phyloP scores from a whole-genome alignment of 2,113 vertebrate genomes.

The Scartelaos histophorus region DNA sequence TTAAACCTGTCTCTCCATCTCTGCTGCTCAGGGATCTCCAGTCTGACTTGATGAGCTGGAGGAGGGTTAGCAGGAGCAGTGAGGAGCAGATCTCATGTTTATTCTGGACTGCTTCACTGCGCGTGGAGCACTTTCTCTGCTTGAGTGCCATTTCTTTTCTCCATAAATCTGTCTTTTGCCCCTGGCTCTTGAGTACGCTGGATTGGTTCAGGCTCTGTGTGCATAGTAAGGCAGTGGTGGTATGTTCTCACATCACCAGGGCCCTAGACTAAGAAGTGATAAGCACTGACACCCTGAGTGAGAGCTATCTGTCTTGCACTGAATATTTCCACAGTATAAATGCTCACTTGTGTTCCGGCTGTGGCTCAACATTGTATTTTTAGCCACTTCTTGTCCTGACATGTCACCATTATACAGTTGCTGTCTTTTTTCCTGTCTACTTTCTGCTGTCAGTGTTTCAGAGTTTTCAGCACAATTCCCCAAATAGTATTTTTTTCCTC shows the following conservation, averaged over 20 bases:
- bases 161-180: slow-evolving; percentile 21
- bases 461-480: not conserved
- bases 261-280: slow-evolving; percentile 50
- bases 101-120: slow-evolving; percentile 54
- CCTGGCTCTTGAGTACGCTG: slow-evolving; percentile 28
- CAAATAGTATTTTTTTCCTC: slow-evolving; percentile 1
- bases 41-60: slow-evolving; percentile 46
- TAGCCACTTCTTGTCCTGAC: slow-evolving; percentile 42
- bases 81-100: slow-evolving; percentile 64
- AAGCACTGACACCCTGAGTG: slow-evolving; percentile 42
- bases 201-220: slow-evolving; percentile 13
- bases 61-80: slow-evolving; percentile 31
- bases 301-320: slow-evolving; percentile 28
- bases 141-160: slow-evolving; percentile 25
- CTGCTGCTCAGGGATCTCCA: slow-evolving; percentile 56
- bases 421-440: slow-evolving; percentile 14
- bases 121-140: slow-evolving; percentile 7
- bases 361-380: slow-evolving; percentile 33
- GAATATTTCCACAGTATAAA: slow-evolving; percentile 17
- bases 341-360: slow-evolving; percentile 17
- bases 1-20: slow-evolving; percentile 49
- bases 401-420: slow-evolving; percentile 33
- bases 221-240: slow-evolving; percentile 6
- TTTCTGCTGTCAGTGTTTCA: slow-evolving; percentile 12
- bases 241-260: slow-evolving; percentile 42